Percentiles rank a stretch among this genome's conserved stretches.
Conservation (phyloP, 2,113 vertebrate genomes). For the Rafetus swinhoei region DNA sequence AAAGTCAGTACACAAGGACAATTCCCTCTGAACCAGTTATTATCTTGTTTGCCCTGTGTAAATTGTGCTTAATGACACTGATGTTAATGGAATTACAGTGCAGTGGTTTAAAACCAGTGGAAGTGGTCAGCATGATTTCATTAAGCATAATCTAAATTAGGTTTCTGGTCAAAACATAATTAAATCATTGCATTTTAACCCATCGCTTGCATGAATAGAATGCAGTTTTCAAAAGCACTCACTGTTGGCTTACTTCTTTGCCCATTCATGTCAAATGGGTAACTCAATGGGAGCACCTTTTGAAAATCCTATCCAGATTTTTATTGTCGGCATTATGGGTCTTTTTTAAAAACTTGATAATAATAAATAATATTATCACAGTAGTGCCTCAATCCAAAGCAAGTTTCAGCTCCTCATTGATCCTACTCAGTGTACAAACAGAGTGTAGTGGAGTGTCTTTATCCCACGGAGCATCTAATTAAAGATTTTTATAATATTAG, state of each 20-base stretch:
- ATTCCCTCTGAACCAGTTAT: background rate
- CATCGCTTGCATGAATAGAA: background rate
- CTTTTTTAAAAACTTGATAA: background rate
- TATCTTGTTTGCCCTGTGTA: background rate
- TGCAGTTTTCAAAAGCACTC: background rate
- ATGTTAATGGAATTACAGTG: background rate
- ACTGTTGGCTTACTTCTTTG: background rate
- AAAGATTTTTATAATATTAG: too few species aligned
- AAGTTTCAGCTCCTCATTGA: too few species aligned
- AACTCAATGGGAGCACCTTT: background rate
- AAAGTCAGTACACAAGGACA: background rate
- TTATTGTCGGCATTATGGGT: background rate
- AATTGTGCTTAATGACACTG: background rate
- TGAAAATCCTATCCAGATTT: background rate
- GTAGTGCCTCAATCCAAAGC: too few species aligned
- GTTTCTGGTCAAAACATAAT: background rate
- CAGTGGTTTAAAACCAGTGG: background rate
- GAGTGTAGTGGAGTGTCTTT: too few species aligned
- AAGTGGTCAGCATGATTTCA: background rate
- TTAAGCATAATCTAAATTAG: background rate
- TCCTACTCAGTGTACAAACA: too few species aligned
- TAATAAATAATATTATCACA: too few species aligned
- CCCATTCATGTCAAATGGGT: background rate
- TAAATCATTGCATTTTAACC: background rate
- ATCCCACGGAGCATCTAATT: too few species aligned